Evolutionary conservation across 2,113 vertebrate genomes (phyloP), one percentile per base, ranked within the genome.

Genomic region (Ammospiza caudacuta): DNA sequence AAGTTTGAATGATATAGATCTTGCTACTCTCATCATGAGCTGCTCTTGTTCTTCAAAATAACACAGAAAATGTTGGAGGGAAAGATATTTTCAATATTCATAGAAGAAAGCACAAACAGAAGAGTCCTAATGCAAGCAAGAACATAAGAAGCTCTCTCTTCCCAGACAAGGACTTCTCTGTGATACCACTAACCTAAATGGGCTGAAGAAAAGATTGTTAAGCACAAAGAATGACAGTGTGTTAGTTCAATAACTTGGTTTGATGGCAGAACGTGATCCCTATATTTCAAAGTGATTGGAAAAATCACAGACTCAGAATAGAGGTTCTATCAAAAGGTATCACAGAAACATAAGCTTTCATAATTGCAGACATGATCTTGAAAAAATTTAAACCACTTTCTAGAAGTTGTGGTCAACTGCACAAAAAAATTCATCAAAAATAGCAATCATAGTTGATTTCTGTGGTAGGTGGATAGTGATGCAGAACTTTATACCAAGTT

Each of bases 391-490:
- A 82, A 31, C 6, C 6, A 28, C 28, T 82, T 75, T 64, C 10
- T 43, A 64, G 54, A 75, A 76, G 13, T 31, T 85, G 23, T 13
- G 2, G 7, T 68, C 25, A 84, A 55, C 7, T 69, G 21, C 24
- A 58, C 11, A 64, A 79, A 63, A n/a, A 41, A 12, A 3, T 44
- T 55, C 25, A 55, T 67, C 47, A 92, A 1, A 8, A 55, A 19
- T 7, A 86, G 5, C 25, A 83, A 64, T 12, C 0, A 0, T 7
- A 35, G 52, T 84, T 82, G 33, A 41, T 49, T 37, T n/a, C 49
- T 41, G 11, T 35, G 12, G 2, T 28, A 79, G 59, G 19, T 39
- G 11, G 10, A 61, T 46, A 47, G 41, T 18, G 27, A 68, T 35
- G 49, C 9, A 68, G 51, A 86, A 55, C 19, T 79, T 70, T 16